Percentiles rank a stretch among this genome's conserved stretches.
Evolutionary conservation across 1,140 invertebrate genomes (phyloP).

Genomic region (Eciton burchellii): DNA sequence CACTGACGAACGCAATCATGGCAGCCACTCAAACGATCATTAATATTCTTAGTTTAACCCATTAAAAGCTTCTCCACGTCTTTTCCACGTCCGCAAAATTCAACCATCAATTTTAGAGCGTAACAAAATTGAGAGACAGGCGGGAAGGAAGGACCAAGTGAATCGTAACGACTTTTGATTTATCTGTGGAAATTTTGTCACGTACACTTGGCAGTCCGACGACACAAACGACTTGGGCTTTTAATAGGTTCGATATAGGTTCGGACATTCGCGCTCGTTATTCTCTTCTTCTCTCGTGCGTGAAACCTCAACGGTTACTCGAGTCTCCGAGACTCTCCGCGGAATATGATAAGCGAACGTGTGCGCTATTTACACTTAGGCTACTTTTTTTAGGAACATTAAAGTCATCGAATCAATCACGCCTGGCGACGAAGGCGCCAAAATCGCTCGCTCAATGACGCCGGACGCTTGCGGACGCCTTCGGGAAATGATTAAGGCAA

Average conservation of each 20-base stretch:
- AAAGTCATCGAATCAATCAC: constrained; percentile 72
- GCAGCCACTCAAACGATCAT: constrained; percentile 36
- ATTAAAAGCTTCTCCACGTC: neutral
- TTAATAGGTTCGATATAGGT: constrained; percentile 24
- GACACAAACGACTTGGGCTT: neutral
- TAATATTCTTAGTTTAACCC: constrained; percentile 12
- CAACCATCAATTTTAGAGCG: neutral
- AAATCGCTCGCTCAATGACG: constrained; percentile 22
- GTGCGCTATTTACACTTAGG: constrained; percentile 72
- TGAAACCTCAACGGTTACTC: constrained; percentile 48
- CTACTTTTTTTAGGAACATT: constrained; percentile 80
- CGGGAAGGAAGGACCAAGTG: too few species aligned
- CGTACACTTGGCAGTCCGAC: neutral
- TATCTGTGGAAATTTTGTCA: neutral
- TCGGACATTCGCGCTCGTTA: constrained; percentile 17
- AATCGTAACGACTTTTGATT: too few species aligned
- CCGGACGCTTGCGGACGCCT: constrained; percentile 12
- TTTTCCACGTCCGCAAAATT: neutral
- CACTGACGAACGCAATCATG: neutral
- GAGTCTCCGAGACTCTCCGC: constrained; percentile 49
- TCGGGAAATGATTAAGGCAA: constrained; percentile 19
- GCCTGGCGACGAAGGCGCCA: constrained; percentile 28
- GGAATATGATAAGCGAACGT: constrained; percentile 54
- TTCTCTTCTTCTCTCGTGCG: constrained; percentile 28
- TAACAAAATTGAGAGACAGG: neutral